phyloP scores from a whole-genome alignment of 2,113 vertebrate genomes.

The Megalops atlanticus region DNA sequence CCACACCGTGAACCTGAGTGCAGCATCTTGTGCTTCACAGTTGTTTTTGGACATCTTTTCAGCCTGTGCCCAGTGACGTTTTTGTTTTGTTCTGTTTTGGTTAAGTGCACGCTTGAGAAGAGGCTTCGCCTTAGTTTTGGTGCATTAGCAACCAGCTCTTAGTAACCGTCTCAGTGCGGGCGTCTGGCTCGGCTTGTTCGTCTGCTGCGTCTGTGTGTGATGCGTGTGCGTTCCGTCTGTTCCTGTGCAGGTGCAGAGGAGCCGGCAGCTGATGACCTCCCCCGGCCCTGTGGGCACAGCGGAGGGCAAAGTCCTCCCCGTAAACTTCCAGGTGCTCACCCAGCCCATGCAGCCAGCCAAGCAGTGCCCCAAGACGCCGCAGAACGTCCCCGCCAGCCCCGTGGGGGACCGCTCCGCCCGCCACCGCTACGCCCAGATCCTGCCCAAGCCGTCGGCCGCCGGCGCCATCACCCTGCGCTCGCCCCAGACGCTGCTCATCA shows the following conservation, averaged over 20 bases:
- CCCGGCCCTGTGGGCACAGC: constrained; percentile 78
- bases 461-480: constrained; percentile 85
- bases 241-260: constrained; percentile 74
- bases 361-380: constrained; percentile 91
- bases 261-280: constrained; percentile 81
- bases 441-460: constrained; percentile 83
- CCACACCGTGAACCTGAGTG: too few species aligned
- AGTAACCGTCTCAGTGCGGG: too few species aligned
- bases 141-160: too few species aligned
- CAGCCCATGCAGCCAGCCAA: constrained; percentile 90
- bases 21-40: too few species aligned
- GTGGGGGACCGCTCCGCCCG: constrained; percentile 83
- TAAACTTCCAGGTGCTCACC: constrained; percentile 94
- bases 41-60: too few species aligned
- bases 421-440: constrained; percentile 83
- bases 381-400: constrained; percentile 90
- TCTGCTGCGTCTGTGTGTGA: too few species aligned
- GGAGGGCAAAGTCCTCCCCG: constrained; percentile 74
- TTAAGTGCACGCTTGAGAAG: too few species aligned
- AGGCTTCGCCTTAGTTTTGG: too few species aligned
- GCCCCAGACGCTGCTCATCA: constrained; percentile 83
- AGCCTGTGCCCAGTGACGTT: too few species aligned
- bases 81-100: too few species aligned
- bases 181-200: too few species aligned
- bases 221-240: neutral